phyloP scores from a whole-genome alignment of 2,113 vertebrate species.

The Hassar affinis region DNA sequence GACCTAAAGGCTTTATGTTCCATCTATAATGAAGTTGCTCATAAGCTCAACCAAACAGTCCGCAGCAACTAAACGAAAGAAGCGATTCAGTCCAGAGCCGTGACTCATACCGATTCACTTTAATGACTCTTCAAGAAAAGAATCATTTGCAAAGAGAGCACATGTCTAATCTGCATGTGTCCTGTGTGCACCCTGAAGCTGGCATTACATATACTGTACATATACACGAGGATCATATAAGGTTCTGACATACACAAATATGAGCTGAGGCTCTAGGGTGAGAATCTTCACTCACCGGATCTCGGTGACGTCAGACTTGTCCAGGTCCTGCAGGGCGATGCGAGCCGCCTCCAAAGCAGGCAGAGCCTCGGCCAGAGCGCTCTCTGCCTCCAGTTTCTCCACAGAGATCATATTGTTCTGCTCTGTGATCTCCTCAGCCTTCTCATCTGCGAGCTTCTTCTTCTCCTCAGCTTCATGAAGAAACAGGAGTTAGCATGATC shows the following conservation, averaged over 20 bases:
- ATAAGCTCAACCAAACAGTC: too few relatives aligned
- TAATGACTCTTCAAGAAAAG: neutral
- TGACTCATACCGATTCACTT: neutral
- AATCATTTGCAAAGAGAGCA: neutral
- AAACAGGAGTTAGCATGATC: neutral
- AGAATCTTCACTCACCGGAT: conserved; percentile 76
- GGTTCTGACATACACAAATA: neutral
- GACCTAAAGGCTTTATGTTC: too few relatives aligned
- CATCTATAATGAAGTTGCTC: too few relatives aligned
- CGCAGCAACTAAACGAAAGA: neutral
- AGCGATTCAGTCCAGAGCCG: neutral
- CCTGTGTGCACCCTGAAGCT: neutral
- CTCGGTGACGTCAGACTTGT: conserved; percentile 93
- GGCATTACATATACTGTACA: neutral
- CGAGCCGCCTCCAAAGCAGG: conserved; percentile 88
- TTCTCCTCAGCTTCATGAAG: conserved; percentile 84
- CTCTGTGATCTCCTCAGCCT: conserved; percentile 87
- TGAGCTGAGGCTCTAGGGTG: neutral
- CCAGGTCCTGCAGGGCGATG: conserved; percentile 86
- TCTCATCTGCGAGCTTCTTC: conserved; percentile 85
- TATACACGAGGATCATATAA: neutral
- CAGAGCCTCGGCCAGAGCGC: conserved; percentile 83
- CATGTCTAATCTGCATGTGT: neutral
- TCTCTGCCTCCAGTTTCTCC: conserved; percentile 87
- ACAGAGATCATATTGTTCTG: conserved; percentile 86